phyloP scores from a whole-genome alignment of 2,113 vertebrate species.

The Mus pahari region DNA sequence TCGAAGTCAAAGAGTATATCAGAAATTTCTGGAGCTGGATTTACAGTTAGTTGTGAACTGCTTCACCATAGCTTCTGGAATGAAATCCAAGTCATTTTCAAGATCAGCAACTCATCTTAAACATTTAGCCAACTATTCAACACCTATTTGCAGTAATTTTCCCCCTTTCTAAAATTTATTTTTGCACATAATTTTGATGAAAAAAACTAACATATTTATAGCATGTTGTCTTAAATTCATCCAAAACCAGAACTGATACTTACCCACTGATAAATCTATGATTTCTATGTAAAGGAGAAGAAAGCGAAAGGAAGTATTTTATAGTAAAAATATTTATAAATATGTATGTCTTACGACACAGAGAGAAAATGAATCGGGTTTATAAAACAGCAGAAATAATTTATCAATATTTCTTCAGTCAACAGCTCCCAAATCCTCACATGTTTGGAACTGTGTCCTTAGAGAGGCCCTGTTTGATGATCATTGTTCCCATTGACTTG shows the following conservation, averaged over 20 bases:
- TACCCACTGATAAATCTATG: background rate
- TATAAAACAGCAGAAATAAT: background rate
- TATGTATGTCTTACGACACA: background rate
- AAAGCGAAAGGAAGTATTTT: background rate
- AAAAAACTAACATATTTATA: background rate
- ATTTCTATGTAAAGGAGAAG: background rate
- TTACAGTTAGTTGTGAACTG: background rate
- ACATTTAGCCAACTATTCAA: background rate
- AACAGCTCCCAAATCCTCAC: background rate
- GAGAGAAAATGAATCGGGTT: background rate
- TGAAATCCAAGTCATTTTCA: rapidly evolving
- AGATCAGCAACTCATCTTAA: no score
- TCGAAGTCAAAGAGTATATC: background rate
- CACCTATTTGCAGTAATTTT: background rate
- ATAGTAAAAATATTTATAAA: background rate
- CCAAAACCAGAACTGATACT: slow-evolving; percentile 12
- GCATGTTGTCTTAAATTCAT: background rate
- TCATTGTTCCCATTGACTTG: slow-evolving; percentile 26
- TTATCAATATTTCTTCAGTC: background rate
- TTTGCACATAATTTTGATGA: background rate
- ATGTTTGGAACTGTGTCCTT: slow-evolving; percentile 39
- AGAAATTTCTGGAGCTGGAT: background rate
- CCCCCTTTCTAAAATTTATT: background rate
- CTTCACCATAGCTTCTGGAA: background rate
- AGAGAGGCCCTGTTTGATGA: slow-evolving; percentile 6